These are phyloP conservation scores for Trissolcus basalis DNA, from an alignment of 1,140 invertebrate species.

Conservation along the genomic window DNA sequence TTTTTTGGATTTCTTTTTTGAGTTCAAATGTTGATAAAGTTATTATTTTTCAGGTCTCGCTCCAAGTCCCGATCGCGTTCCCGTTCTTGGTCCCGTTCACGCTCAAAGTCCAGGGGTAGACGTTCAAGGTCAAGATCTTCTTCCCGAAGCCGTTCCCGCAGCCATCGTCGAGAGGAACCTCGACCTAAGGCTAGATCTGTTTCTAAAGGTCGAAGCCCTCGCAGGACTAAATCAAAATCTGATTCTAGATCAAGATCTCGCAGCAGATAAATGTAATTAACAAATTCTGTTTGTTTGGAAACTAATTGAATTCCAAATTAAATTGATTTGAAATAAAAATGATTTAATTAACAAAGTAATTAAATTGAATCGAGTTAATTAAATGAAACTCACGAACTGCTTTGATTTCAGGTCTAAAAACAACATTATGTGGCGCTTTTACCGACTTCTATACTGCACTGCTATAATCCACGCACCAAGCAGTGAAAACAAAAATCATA, in stretches of 20 bases:
- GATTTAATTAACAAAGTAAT: too few species aligned
- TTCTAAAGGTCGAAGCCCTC: slow-evolving; percentile 75
- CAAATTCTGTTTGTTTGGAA: slow-evolving; percentile 35
- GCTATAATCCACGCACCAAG: slow-evolving; percentile 2
- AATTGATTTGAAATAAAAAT: too few species aligned
- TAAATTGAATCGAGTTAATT: too few species aligned
- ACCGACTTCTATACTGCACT: slow-evolving; percentile 10
- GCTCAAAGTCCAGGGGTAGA: slow-evolving; percentile 73
- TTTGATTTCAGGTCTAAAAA: slow-evolving; percentile 17
- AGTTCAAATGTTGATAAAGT: slow-evolving; percentile 20
- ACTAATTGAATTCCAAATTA: too few species aligned
- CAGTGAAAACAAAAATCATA: slow-evolving; percentile 23
- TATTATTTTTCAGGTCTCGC: slow-evolving; percentile 64
- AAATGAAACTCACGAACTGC: too few species aligned
- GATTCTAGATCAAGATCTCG: slow-evolving; percentile 70
- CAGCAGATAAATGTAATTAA: slow-evolving; percentile 66
- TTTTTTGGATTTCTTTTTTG: not conserved
- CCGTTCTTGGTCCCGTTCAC: slow-evolving; percentile 74
- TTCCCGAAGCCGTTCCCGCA: slow-evolving; percentile 76
- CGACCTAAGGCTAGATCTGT: slow-evolving; percentile 77
- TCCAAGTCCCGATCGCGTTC: slow-evolving; percentile 73
- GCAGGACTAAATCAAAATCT: slow-evolving; percentile 70
- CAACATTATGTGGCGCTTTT: slow-evolving; percentile 3
- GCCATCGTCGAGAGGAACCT: slow-evolving; percentile 65
- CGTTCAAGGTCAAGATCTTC: slow-evolving; percentile 73